These are phyloP conservation scores for Nycticorax nycticorax DNA, from an alignment of 2,113 vertebrate species.

Conservation along the genomic window DNA sequence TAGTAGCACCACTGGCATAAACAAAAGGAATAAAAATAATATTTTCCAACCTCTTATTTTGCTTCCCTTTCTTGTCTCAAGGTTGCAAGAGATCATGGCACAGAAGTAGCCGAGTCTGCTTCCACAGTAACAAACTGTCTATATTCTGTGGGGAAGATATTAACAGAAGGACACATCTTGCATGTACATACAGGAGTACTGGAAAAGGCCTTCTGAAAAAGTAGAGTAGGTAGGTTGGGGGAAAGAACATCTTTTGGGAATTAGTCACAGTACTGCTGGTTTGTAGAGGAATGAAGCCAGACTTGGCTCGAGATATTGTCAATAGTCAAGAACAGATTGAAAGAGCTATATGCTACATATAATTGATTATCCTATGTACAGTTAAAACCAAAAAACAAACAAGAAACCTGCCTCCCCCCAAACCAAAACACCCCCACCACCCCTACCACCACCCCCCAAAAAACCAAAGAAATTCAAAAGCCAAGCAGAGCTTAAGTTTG, in stretches of 20 bases:
- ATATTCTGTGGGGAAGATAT: background rate
- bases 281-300: background rate
- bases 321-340: background rate
- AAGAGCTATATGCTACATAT: background rate
- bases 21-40: background rate
- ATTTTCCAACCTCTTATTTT: background rate
- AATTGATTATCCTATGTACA: background rate
- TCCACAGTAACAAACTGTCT: background rate
- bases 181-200: too few relatives aligned
- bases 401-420: background rate
- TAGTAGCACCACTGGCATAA: background rate
- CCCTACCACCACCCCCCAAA: background rate
- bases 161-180: background rate
- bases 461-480: background rate
- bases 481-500: background rate
- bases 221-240: background rate
- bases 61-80: background rate
- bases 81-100: background rate
- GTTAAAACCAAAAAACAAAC: background rate
- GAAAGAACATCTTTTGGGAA: background rate
- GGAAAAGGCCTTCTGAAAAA: background rate
- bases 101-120: background rate
- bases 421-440: fast-evolving
- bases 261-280: background rate
- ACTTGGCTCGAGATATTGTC: background rate